Evolutionary conservation across 2,113 vertebrate species (phyloP).

Genomic region (Eleginops maclovinus): DNA sequence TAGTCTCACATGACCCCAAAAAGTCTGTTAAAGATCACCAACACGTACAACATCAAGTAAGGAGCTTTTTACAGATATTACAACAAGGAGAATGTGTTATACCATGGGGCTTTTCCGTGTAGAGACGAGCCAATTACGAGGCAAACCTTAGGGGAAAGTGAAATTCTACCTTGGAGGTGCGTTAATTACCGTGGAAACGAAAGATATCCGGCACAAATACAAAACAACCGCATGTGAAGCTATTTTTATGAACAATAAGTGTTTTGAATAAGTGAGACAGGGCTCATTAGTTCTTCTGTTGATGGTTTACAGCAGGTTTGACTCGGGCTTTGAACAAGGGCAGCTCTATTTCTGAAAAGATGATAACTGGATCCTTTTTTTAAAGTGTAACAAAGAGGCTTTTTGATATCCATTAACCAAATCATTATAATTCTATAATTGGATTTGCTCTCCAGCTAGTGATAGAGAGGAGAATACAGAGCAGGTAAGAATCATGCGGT

Average conservation of each 20-base stretch:
- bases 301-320: conserved; percentile 46
- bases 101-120: conserved; percentile 32
- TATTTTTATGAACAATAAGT: conserved; percentile 46
- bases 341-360: conserved; percentile 25
- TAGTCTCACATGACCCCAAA: conserved; percentile 57
- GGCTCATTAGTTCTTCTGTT: conserved; percentile 39
- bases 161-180: conserved; percentile 29
- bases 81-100: conserved; percentile 19
- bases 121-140: conserved; percentile 39
- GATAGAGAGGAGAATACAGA: conserved; percentile 34
- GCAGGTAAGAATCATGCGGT: conserved; percentile 35
- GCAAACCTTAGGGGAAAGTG: neutral
- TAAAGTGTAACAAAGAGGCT: conserved; percentile 57
- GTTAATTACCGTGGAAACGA: conserved; percentile 46
- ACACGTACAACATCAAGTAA: conserved; percentile 18
- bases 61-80: conserved; percentile 40
- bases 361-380: conserved; percentile 40
- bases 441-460: conserved; percentile 27
- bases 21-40: conserved; percentile 48
- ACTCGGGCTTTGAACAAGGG: conserved; percentile 43
- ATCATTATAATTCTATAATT: conserved; percentile 52
- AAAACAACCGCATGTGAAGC: neutral
- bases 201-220: conserved; percentile 23
- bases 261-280: conserved; percentile 25
- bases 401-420: conserved; percentile 64